Percentiles rank a stretch among this genome's conserved stretches.
Conservation (phyloP, 2,797 vertebrate species). For the Amazona finschi region DNA sequence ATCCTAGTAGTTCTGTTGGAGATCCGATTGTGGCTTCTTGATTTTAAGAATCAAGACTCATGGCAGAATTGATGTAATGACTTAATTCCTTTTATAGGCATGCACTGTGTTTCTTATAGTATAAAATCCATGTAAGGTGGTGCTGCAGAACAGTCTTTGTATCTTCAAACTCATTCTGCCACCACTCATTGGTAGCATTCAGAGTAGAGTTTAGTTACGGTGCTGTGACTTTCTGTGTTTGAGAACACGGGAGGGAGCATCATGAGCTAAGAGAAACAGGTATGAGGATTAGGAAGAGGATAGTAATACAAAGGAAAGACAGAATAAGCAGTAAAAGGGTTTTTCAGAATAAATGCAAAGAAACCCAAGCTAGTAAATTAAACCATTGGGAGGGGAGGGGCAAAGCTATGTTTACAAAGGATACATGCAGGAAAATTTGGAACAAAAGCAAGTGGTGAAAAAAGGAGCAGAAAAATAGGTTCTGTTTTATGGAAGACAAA, state of each 20-base stretch:
- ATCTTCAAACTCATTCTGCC: not conserved
- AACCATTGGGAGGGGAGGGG: not conserved
- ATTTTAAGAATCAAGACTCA: not conserved
- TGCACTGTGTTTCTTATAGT: not conserved
- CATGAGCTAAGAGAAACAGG: not conserved
- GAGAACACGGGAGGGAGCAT: not conserved
- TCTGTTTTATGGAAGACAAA: not conserved
- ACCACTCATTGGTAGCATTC: not conserved
- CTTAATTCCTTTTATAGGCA: not conserved
- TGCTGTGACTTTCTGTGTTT: not conserved
- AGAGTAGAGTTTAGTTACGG: not conserved
- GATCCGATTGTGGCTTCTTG: not conserved
- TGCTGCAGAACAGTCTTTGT: not conserved
- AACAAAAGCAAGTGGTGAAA: not conserved
- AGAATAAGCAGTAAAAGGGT: not conserved
- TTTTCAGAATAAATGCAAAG: not conserved
- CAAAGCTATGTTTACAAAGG: not conserved
- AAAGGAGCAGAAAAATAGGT: not conserved
- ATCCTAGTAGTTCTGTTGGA: not conserved
- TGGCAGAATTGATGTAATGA: not conserved
- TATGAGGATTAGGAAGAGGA: not conserved
- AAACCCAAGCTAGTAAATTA: not conserved
- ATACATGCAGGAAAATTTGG: fast-evolving
- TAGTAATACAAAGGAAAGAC: not conserved
- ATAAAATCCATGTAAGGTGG: not conserved